Evolutionary conservation across 2,113 vertebrate genomes (phyloP).

Genomic region (Ctenomys sociabilis): DNA sequence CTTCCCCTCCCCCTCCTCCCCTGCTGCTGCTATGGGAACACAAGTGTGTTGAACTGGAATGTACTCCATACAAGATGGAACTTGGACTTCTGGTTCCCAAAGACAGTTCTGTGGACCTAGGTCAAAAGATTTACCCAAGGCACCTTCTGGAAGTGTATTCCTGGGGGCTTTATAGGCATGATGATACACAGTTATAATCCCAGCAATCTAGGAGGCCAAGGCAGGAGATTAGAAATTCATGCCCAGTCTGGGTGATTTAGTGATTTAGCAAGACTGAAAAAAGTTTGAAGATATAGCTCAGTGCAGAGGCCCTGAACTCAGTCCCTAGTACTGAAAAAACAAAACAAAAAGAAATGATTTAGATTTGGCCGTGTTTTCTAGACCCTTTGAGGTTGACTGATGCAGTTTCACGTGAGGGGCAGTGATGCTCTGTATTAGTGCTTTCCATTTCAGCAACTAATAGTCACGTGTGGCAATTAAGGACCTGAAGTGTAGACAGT

Average conservation of each 20-base stretch:
- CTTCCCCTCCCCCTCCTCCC: not conserved
- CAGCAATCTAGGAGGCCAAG: not conserved
- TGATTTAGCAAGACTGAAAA: not conserved
- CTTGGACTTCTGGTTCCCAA: not conserved
- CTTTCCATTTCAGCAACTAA: not conserved
- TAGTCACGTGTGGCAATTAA: not conserved
- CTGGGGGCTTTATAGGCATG: not conserved
- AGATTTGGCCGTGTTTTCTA: not conserved
- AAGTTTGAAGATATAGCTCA: not conserved
- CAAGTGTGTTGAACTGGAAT: too few relatives aligned
- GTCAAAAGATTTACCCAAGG: not conserved
- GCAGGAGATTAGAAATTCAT: not conserved
- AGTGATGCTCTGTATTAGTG: not conserved
- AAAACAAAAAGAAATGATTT: not conserved
- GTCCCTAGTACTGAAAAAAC: not conserved
- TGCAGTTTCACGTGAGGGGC: not conserved
- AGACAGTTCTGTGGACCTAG: not conserved
- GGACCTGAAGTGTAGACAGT: not conserved
- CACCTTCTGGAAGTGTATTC: not conserved
- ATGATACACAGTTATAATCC: not conserved
- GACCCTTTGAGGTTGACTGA: not conserved
- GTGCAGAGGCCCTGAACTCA: not conserved
- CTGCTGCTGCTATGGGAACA: not conserved
- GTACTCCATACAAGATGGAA: not conserved
- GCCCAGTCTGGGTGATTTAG: not conserved